Evolutionary conservation across 2,113 vertebrate species (phyloP), one percentile per base, ranked within the genome.

Genomic region (Ifrita kowaldi): DNA sequence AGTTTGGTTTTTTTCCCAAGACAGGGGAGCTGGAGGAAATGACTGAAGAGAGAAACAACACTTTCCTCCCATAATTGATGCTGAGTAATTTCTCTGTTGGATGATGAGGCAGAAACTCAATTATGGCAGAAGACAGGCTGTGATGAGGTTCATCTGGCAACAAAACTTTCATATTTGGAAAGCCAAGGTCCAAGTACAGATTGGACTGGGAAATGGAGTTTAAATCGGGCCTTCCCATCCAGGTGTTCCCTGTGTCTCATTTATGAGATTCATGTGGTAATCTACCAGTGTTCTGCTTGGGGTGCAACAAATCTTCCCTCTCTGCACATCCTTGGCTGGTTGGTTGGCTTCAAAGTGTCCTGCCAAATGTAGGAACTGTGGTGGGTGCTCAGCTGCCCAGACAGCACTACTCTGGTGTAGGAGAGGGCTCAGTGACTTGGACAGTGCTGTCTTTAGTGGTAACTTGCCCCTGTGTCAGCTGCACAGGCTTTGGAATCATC

Each of bases 101-200:
- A 83, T 89, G 73, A 77, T 73, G 78, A 93, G 82, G 59, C 59
- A 92, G 87, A 96, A 95, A 94, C 60, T 84, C 85, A 68, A n/a
- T 92, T 93, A 88, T 17, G 52, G 50, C 76, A 90, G 82, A 80
- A 88, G 85, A 56, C 64, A 93, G 71, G 33, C 55, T 50, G 35
- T 68, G 60, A 83, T 77, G 68, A 87, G 50, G 21, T 65, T 87
- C 81, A 69, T 85, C 70, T 88, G 91, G 63, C 84, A 90, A 26
- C 75, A 53, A 26, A 76, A 32, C 18, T 22, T 71, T 33, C 52
- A 3, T 30, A 30, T 71, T 76, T 88, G 55, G 50, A 75, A 50
- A 83, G 32, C 33, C 76, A 83, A 85, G 35, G 47, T 44, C 75
- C 42, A 69, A 70, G 64, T 7, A 37, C 41, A 75, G 22, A 71